Evolutionary conservation across 1,140 invertebrate species (phyloP).

Genomic region (Drosophila neocordata): DNA sequence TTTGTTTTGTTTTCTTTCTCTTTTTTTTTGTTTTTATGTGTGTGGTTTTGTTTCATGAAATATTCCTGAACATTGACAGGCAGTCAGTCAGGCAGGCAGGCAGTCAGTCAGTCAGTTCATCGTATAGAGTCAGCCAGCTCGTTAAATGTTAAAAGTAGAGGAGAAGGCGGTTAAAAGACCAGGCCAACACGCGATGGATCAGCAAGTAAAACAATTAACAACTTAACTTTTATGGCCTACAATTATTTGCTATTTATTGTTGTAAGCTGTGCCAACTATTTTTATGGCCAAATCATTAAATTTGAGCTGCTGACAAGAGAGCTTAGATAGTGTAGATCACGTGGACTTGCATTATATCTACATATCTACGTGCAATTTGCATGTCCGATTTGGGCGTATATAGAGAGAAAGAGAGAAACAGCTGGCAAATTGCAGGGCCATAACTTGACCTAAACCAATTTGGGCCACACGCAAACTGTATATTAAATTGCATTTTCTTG

Average conservation of each 20-base stretch:
- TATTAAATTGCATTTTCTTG: conserved; percentile 64
- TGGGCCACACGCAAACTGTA: conserved; percentile 60
- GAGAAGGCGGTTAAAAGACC: conserved; percentile 30
- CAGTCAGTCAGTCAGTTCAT: conserved; percentile 24
- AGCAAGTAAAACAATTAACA: conserved; percentile 65
- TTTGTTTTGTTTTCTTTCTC: neutral
- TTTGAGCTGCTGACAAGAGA: conserved; percentile 49
- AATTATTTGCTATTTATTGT: conserved; percentile 79
- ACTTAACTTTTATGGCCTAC: conserved; percentile 76
- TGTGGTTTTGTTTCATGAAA: conserved; percentile 45
- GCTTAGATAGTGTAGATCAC: conserved; percentile 9
- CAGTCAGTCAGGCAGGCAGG: conserved; percentile 49
- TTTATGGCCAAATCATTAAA: conserved; percentile 63
- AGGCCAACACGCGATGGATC: conserved; percentile 52
- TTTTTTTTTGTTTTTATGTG: conserved; percentile 19
- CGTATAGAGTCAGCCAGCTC: conserved; percentile 29
- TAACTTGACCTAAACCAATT: conserved; percentile 10
- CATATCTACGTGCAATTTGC: conserved; percentile 50
- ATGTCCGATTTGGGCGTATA: conserved; percentile 51
- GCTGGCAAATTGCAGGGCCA: conserved; percentile 59
- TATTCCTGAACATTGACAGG: conserved; percentile 64
- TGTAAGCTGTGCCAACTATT: conserved; percentile 54
- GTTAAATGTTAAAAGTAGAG: conserved; percentile 50
- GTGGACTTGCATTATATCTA: conserved; percentile 8
- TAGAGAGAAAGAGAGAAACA: conserved; percentile 33